A percentile compares a stretch with the other conserved stretches of the same genome.
Conservation (phyloP, 2,113 vertebrate species). For the Orthochromis malagaraziensis region DNA sequence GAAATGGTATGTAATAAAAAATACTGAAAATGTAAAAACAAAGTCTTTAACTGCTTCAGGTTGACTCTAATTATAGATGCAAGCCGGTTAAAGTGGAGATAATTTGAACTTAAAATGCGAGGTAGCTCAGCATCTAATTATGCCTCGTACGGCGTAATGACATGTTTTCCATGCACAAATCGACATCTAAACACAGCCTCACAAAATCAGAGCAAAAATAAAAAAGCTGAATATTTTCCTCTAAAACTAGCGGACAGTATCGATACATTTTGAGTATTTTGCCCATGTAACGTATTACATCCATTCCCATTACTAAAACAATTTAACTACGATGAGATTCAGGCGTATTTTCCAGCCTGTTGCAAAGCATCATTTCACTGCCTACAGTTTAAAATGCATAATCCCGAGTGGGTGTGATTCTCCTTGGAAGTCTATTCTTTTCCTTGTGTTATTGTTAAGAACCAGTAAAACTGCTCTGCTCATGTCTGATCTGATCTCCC, state of each 20-base stretch:
- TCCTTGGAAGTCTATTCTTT: not conserved
- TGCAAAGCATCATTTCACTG: not conserved
- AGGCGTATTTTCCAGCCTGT: not conserved
- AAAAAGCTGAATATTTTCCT: not conserved
- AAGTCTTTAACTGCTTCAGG: not conserved
- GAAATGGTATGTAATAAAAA: not conserved
- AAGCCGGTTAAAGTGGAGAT: not conserved
- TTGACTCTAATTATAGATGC: not conserved
- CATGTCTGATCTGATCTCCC: not conserved
- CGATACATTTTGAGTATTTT: not conserved
- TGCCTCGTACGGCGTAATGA: not conserved
- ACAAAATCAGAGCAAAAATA: not conserved
- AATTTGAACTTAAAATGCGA: not conserved
- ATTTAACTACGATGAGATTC: not conserved
- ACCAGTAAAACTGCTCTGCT: constrained; percentile 2
- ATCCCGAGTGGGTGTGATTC: not conserved
- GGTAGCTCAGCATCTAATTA: not conserved
- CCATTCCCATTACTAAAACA: not conserved
- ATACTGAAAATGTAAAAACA: not conserved
- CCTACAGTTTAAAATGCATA: not conserved
- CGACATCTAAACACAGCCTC: not conserved
- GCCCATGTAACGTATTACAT: not conserved
- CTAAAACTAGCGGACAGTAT: not conserved
- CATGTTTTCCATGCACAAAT: not conserved
- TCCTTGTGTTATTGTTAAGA: not conserved